Percentiles rank a stretch among this genome's conserved stretches.
phyloP scores from a whole-genome alignment of 2,888 invertebrate species.

The Ochropleura leucogaster region DNA sequence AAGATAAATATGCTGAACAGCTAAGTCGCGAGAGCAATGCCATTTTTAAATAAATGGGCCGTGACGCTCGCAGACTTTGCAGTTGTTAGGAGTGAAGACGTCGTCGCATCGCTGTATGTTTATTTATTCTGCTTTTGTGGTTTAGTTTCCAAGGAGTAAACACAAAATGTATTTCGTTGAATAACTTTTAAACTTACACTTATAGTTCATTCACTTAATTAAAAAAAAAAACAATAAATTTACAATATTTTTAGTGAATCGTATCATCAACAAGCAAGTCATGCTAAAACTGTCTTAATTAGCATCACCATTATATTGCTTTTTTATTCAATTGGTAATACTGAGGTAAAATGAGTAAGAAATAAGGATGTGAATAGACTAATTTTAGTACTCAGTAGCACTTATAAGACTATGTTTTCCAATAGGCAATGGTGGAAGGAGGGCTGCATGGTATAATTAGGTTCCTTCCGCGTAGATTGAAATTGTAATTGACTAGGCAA shows the following conservation, averaged over 20 bases:
- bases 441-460: constrained; percentile 32
- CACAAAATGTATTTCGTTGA: background rate
- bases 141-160: background rate
- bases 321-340: background rate
- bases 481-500: constrained; percentile 34
- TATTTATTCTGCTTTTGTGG: constrained; percentile 19
- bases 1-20: constrained; percentile 46
- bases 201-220: background rate
- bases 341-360: background rate
- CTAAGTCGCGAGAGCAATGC: constrained; percentile 40
- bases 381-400: background rate
- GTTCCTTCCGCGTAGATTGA: constrained; percentile 38
- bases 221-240: no score
- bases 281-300: background rate
- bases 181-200: background rate
- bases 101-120: constrained; percentile 14
- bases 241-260: no score
- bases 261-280: no score
- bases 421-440: background rate
- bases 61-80: constrained; percentile 40
- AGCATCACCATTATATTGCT: background rate
- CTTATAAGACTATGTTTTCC: constrained; percentile 6
- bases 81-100: constrained; percentile 32
- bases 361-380: background rate
- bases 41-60: constrained; percentile 57